Percentiles rank a stretch among this genome's conserved stretches.
Conservation (phyloP, 1,140 invertebrate species). For the Bombus impatiens region DNA sequence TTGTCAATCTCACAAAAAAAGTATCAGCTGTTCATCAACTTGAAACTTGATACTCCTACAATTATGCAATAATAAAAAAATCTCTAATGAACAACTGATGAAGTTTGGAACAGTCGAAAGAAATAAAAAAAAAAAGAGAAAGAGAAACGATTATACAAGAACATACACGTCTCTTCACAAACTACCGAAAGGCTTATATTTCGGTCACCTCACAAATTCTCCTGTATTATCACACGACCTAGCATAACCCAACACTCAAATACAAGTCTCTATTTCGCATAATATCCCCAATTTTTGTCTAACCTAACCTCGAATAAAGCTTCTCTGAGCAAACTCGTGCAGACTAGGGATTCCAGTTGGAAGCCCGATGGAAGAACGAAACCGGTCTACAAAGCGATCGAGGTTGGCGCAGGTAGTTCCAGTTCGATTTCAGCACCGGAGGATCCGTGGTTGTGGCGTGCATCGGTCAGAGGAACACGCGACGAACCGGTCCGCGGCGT, state of each 20-base stretch:
- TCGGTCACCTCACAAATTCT: not conserved
- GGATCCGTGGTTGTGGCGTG: not conserved
- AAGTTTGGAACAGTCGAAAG: too few relatives aligned
- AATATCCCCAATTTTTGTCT: not conserved
- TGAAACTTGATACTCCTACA: too few relatives aligned
- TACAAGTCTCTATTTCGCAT: not conserved
- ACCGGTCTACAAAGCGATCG: constrained; percentile 17
- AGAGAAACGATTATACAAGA: too few relatives aligned
- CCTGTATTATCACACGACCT: not conserved
- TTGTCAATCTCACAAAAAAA: too few relatives aligned
- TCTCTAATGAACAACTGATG: too few relatives aligned
- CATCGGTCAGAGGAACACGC: not conserved
- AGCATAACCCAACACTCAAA: too few relatives aligned
- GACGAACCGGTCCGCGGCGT: constrained; percentile 12
- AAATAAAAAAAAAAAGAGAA: too few relatives aligned
- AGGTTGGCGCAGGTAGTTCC: constrained; percentile 5
- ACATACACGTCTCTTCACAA: not conserved
- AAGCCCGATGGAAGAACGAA: not conserved
- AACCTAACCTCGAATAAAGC: not conserved
- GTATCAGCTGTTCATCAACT: too few relatives aligned
- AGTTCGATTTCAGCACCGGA: constrained; percentile 14
- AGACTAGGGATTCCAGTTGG: not conserved
- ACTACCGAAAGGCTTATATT: not conserved
- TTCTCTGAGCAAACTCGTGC: too few relatives aligned
- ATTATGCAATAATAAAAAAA: too few relatives aligned